These are phyloP conservation scores for Eubasilissa regina DNA, from an alignment of 1,140 invertebrate genomes.

Conservation along the genomic window DNA sequence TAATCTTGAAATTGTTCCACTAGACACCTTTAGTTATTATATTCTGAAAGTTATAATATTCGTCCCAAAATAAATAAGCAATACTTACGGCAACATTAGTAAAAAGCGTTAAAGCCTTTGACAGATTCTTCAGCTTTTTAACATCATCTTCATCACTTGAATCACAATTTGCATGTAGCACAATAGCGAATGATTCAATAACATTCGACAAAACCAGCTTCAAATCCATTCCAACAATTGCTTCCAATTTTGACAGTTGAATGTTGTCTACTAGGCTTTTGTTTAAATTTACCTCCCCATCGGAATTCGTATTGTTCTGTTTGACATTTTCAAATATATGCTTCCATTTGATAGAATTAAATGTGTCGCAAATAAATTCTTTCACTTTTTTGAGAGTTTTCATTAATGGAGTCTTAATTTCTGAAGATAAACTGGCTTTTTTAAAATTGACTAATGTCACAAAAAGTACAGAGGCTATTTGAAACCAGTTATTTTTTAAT, in stretches of 20 bases:
- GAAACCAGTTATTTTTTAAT: constrained; percentile 41
- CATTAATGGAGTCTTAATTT: constrained; percentile 38
- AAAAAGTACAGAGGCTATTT: constrained; percentile 42
- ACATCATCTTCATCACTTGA: not conserved
- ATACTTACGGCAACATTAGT: constrained; percentile 45
- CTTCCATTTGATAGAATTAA: constrained; percentile 42
- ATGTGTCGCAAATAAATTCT: constrained; percentile 21
- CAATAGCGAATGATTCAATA: constrained; percentile 23
- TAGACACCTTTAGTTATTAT: no score
- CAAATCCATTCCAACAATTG: not conserved
- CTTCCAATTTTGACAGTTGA: not conserved
- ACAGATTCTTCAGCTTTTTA: constrained; percentile 43
- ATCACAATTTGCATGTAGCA: constrained; percentile 14
- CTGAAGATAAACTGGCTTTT: constrained; percentile 38
- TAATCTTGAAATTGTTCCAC: no score
- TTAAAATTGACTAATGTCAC: constrained; percentile 38
- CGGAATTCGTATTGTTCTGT: constrained; percentile 31
- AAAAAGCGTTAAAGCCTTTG: constrained; percentile 41
- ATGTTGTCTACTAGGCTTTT: not conserved
- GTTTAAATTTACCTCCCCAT: constrained; percentile 21
- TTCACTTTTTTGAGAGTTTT: constrained; percentile 8
- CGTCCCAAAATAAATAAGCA: not conserved
- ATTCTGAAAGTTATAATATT: not conserved
- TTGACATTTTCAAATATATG: constrained; percentile 12
- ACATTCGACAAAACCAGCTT: constrained; percentile 27